These are phyloP conservation scores for Harpagifer antarcticus DNA, from an alignment of 2,797 vertebrate genomes.

Conservation along the genomic window DNA sequence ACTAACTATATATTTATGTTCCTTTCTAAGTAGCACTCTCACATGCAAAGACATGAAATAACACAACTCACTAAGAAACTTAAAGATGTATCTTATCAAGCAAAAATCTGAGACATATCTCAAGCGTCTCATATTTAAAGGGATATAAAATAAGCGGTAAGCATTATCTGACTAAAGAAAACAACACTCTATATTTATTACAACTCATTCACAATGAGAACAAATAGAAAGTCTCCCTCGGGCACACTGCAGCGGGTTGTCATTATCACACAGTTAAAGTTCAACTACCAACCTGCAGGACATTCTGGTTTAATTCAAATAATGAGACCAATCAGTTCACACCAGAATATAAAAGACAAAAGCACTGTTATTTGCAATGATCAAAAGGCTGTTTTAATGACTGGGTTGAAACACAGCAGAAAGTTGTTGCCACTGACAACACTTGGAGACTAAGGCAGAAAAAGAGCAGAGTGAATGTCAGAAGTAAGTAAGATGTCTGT, in stretches of 20 bases:
- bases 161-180: not conserved
- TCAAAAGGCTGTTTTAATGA: constrained; percentile 64
- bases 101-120: constrained; percentile 2
- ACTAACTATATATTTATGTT: constrained; percentile 33
- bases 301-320: constrained; percentile 64
- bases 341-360: constrained; percentile 50
- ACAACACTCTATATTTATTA: not conserved
- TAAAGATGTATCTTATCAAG: constrained; percentile 9
- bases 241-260: constrained; percentile 42
- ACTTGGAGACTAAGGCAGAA: constrained; percentile 2
- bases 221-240: constrained; percentile 34
- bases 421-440: constrained; percentile 44
- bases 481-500: constrained; percentile 10
- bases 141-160: not conserved
- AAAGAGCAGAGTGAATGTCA: constrained; percentile 13
- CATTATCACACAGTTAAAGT: constrained; percentile 64
- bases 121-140: not conserved
- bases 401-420: constrained; percentile 43
- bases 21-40: constrained; percentile 19
- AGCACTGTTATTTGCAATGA: constrained; percentile 46
- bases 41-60: constrained; percentile 11
- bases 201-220: not conserved
- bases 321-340: constrained; percentile 66
- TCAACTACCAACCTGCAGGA: constrained; percentile 51
- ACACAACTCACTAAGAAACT: constrained; percentile 14